Base-by-base conservation (phyloP, 64 coral and sea anemone species). In the Actinia tenebrosa region DNA sequence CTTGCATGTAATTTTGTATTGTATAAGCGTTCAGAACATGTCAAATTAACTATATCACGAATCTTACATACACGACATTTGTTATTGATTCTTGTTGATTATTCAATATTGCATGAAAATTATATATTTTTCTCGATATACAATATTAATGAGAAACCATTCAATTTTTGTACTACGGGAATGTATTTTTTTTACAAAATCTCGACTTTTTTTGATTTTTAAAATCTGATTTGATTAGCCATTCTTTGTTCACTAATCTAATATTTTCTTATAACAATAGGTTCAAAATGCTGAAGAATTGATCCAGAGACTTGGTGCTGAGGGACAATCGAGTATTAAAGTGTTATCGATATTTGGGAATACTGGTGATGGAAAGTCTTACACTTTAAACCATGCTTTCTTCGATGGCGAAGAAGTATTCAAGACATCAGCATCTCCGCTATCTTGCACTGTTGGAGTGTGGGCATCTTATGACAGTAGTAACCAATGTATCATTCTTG, bases 261-360 rank as follows among this genome's bases (percentile, higher is more conserved):
- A 58, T 58, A 30, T 69, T 69, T 23, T 69, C 22, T n/a, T 69
- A 9, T 20, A 0, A 22, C 8, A 27, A 75, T 30, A 99, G 97
- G 88, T 99, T 22, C 86, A 80, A 27, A 91, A 84, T 80, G 77
- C 83, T 8, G 88, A 99, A 11, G 90, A 99, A 68, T 93, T 99
- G 56, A 71, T 89, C 7, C 44, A 86, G 54, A 92, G 77, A 80
- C 88, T 99, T 37, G 77, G 56, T 10, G 92, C 84, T 20, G 37
- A 64, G 23, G 97, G 88, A 43, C 84, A 95, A 64, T 60, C 91
- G 25, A 88, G 80, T 59, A 83, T 88, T 85, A 99, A 95, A 90
- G 91, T 99, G 20, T 91, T 99, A 43, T 99, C 93, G 4, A 99
- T 99, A 92, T 99, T 99, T 99, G 97, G 97, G 7, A 99, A 99